These are phyloP conservation scores for Netelia fuscicornis DNA, from an alignment of 2,888 invertebrate genomes.

Conservation along the genomic window DNA sequence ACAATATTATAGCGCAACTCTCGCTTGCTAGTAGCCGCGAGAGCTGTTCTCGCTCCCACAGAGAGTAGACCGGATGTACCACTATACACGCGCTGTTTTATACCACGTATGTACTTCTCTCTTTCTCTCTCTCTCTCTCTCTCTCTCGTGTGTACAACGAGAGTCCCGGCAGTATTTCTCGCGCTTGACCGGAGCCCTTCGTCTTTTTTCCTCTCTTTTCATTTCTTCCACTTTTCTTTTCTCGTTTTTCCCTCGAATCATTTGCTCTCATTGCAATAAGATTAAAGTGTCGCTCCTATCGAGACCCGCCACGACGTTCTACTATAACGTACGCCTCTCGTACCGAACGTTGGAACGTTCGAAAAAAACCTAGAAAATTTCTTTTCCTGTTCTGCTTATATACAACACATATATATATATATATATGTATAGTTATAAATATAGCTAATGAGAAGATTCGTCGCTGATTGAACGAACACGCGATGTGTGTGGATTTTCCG, in stretches of 20 bases:
- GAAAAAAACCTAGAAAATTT: slow-evolving; percentile 44
- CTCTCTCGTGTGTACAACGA: not conserved
- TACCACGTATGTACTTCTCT: slow-evolving; percentile 54
- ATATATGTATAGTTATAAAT: not conserved
- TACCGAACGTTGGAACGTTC: not conserved
- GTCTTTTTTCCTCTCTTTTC: not conserved
- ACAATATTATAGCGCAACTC: slow-evolving; percentile 50
- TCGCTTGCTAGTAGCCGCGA: slow-evolving; percentile 41
- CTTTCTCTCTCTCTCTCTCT: not conserved
- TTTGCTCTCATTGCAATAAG: slow-evolving; percentile 46
- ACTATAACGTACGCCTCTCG: not conserved
- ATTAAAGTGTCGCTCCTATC: slow-evolving; percentile 53
- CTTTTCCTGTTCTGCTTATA: slow-evolving; percentile 18
- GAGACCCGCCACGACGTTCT: slow-evolving; percentile 46
- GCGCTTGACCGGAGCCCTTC: slow-evolving; percentile 11
- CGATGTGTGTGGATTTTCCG: slow-evolving; percentile 12
- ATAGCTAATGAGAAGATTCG: slow-evolving; percentile 47
- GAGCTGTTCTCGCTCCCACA: slow-evolving; percentile 39
- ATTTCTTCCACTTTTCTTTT: not conserved
- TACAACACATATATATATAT: too few species aligned
- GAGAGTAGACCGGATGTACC: slow-evolving; percentile 65
- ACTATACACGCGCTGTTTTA: slow-evolving; percentile 19
- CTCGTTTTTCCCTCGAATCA: slow-evolving; percentile 16
- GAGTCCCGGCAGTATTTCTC: too few species aligned
- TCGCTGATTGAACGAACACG: slow-evolving; percentile 48